Base-by-base conservation (phyloP, 92 coral and sea anemone genomes). In the Umimayanthus kanabou region DNA sequence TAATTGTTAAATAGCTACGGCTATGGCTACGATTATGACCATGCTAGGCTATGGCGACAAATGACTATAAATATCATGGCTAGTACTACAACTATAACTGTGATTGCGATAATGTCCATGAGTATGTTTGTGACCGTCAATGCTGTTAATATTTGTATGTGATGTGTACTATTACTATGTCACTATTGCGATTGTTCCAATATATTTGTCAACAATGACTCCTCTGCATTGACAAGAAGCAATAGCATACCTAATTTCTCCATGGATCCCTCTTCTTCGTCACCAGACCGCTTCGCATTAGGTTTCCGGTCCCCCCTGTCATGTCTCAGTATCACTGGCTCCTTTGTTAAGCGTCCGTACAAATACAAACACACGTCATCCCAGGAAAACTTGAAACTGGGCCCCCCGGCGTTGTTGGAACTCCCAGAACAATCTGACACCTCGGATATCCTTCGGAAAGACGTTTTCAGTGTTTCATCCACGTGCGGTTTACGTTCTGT, bases 311-410 rank as follows among this genome's bases (percentile, higher is more conserved):
- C 87, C 15, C 25, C 87, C 13, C 16, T 75, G 79, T 75, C 66
- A 18, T 43, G 87, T 28, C 57, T 69, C 37, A 83, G 15, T 53
- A 43, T 47, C 76, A 94, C 90, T 9, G 98, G 81, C 71, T 89
- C 91, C 20, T 89, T 65, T 23, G 11, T 25, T 43, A 79, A 79
- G 50, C 57, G 98, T 23, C 98, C 98, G 73, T 94, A 94, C 72
- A 94, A 70, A 88, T 93, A 91, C 85, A 84, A 73, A 61, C 93
- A 90, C 55, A 94, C 85, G 57, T 94, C 98, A 47, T 93, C 98
- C 98, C 95, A 94, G 61, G 89, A 39, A 58, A 88, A 8, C 33
- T 91, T 82, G 78, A 69, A 10, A 43, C 58, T 13, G 20, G 77
- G n/a, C 15, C 29, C 75, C 29, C 58, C 73, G 22, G 15, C 25